Evolutionary conservation across 2,113 vertebrate genomes (phyloP).

Genomic region (Sylvietta virens): DNA sequence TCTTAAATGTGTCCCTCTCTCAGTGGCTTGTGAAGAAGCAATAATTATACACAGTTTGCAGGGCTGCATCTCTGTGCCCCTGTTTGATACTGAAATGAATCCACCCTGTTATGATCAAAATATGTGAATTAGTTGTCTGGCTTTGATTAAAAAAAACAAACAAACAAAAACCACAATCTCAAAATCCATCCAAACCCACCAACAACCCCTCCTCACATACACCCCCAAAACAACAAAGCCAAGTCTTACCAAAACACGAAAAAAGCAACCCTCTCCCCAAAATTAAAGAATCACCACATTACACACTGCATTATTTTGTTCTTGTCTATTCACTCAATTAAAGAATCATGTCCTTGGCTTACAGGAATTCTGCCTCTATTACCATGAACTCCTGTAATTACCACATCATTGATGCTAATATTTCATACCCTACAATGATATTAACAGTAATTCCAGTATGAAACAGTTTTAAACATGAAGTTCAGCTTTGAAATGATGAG

Average conservation of each 20-base stretch:
- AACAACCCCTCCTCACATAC: background rate
- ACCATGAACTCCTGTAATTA: background rate
- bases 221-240: background rate
- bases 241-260: background rate
- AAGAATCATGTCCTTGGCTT: background rate
- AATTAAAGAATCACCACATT: background rate
- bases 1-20: background rate
- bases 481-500: background rate
- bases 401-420: background rate
- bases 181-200: background rate
- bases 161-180: fast-evolving
- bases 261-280: background rate
- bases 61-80: background rate
- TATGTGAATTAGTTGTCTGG: background rate
- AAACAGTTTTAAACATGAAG: background rate
- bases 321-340: background rate
- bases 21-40: background rate
- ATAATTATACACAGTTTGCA: background rate
- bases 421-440: background rate
- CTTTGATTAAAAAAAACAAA: background rate
- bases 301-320: background rate
- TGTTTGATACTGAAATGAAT: background rate
- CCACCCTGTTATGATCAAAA: background rate
- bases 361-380: background rate
- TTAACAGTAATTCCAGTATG: background rate